Evolutionary conservation across 1,140 invertebrate genomes (phyloP), one percentile per base, ranked within the genome.

Genomic region (Drosophila kikkawai): DNA sequence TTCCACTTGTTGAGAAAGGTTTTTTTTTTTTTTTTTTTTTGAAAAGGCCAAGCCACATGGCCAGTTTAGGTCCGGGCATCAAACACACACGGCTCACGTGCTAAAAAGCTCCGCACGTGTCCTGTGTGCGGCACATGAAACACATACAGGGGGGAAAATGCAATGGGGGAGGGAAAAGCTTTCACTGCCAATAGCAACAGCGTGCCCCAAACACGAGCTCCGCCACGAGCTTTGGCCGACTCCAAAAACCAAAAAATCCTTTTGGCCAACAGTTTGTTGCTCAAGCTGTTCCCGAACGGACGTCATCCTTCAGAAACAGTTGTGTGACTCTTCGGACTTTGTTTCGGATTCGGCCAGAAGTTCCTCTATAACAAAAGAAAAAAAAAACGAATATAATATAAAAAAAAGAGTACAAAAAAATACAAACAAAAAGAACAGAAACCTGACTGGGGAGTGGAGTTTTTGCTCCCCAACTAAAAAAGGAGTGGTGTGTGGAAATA

Each of bases 261-360:
- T 68, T 45, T 57, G 56, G 66, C 66, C 85, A 88, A 88, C 84
- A 88, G 84, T 88, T 88, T 88, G 84, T 90, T 88, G 85, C 79
- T 90, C 58, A 85, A 83, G 63, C 85, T 85, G 74, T 47, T 74
- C 63, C 78, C 67, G 51, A 90, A 81, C 85, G 84, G 84, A 88
- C 85, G 84, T 81, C 65, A 61, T 70, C 26, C 32, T 42, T 32
- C 59, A 61, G 77, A 68, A 57, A 64, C 64, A 57, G 26, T 44
- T 44, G 34, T 44, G 42, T 63, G 50, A 29, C 26, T 29, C 61
- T 57, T 76, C 75, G 69, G 59, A 34, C 39, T 63, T 51, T 41
- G 53, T 37, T 63, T 67, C 63, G 76, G 60, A 51, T 26, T 73
- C 41, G 59, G 45, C 51, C 42, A 50, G 45, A 47, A 68, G 42